Percentiles rank a stretch among this genome's conserved stretches.
These are phyloP conservation scores for Papilio machaon DNA, from an alignment of 1,140 invertebrate species.

Conservation along the genomic window DNA sequence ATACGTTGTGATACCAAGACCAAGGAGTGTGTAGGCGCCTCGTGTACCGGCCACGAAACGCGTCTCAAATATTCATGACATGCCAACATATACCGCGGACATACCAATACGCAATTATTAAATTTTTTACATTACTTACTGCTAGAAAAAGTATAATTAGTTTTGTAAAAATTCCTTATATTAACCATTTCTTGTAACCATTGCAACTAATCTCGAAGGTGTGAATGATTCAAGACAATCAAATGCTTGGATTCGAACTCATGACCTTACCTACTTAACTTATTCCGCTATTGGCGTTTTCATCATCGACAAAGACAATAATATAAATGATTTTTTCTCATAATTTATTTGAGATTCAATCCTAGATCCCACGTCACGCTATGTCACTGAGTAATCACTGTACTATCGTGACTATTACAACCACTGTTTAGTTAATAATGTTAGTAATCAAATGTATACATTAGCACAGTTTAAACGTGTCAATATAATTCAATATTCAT, in stretches of 20 bases:
- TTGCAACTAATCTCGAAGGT: no score
- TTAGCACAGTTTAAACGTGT: not conserved
- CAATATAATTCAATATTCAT: not conserved
- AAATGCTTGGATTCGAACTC: no score
- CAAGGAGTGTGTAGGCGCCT: not conserved
- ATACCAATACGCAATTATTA: not conserved
- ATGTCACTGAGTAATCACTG: no score
- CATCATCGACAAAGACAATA: not conserved
- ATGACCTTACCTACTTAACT: no score
- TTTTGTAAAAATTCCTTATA: not conserved
- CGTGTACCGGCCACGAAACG: not conserved
- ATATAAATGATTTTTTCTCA: no score
- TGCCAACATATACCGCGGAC: not conserved
- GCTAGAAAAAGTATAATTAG: not conserved
- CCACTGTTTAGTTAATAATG: not conserved
- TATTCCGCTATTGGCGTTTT: not conserved
- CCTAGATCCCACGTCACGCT: no score
- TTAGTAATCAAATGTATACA: not conserved
- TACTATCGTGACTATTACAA: not conserved
- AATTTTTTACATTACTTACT: not conserved
- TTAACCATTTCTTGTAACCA: no score
- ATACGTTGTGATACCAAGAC: not conserved
- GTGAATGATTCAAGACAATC: no score
- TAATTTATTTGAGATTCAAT: no score
- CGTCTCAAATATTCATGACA: constrained; percentile 32